Evolutionary conservation across 2,888 invertebrate genomes (phyloP).

Genomic region (Thera obeliscata): DNA sequence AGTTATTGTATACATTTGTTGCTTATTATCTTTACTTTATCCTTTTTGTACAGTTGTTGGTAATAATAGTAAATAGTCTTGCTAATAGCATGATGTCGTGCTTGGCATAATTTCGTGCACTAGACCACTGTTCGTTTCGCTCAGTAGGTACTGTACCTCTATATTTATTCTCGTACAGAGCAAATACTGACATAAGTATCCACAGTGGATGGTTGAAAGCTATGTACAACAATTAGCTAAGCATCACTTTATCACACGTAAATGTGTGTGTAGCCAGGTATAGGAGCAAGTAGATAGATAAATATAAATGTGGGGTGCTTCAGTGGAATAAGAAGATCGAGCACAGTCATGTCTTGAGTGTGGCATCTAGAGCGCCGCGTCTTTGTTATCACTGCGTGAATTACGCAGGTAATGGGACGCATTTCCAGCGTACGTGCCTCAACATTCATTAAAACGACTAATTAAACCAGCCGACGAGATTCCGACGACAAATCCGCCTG

Average conservation of each 20-base stretch:
- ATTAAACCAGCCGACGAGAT: slow-evolving; percentile 75
- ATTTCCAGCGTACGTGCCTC: slow-evolving; percentile 78
- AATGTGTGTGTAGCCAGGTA: slow-evolving; percentile 2
- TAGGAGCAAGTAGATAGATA: not conserved
- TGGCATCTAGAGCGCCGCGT: slow-evolving; percentile 36
- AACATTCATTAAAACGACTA: slow-evolving; percentile 80
- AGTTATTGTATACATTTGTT: slow-evolving; percentile 2
- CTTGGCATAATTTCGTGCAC: slow-evolving; percentile 19
- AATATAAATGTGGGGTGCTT: not conserved
- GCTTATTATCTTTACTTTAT: slow-evolving; percentile 29
- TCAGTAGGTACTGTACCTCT: slow-evolving; percentile 23
- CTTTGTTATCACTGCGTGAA: slow-evolving; percentile 79
- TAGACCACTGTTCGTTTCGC: slow-evolving; percentile 23
- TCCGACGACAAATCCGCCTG: slow-evolving; percentile 65
- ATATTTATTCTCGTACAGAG: slow-evolving; percentile 11
- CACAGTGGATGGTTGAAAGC: not conserved
- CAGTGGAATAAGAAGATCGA: slow-evolving; percentile 35
- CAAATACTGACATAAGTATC: slow-evolving; percentile 20
- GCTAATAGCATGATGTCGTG: slow-evolving; percentile 26
- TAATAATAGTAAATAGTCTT: slow-evolving; percentile 12
- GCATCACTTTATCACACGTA: slow-evolving; percentile 2
- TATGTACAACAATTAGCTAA: slow-evolving; percentile 10
- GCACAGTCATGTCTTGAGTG: slow-evolving; percentile 43
- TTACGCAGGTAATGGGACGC: slow-evolving; percentile 78
- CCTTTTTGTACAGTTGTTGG: slow-evolving; percentile 4